phyloP scores from a whole-genome alignment of 2,113 vertebrate species.

The Boleophthalmus pectinirostris region DNA sequence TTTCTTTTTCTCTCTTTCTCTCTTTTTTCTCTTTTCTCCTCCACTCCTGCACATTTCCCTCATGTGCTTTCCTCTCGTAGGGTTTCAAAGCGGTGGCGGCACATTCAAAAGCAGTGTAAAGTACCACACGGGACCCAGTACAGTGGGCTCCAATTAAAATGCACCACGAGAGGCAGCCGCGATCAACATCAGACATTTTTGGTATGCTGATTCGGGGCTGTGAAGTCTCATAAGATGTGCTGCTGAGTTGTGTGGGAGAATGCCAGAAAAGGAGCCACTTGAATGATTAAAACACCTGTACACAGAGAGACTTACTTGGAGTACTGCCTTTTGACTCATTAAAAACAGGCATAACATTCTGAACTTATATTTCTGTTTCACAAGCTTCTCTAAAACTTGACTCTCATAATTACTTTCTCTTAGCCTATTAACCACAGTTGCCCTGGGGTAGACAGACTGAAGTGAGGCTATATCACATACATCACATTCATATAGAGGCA shows the following conservation, averaged over 20 bases:
- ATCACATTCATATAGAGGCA: no score
- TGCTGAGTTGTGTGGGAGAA: constrained; percentile 25
- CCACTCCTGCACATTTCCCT: constrained; percentile 20
- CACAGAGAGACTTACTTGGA: constrained; percentile 2
- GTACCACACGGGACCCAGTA: constrained; percentile 32
- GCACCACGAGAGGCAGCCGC: constrained; percentile 4
- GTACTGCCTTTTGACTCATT: not conserved
- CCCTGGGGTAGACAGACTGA: no score
- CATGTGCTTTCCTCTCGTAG: constrained; percentile 34
- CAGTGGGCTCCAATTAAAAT: constrained; percentile 47
- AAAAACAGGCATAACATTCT: not conserved
- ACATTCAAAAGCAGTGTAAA: constrained; percentile 42
- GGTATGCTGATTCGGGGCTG: constrained; percentile 23
- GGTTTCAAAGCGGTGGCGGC: constrained; percentile 20
- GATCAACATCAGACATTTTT: constrained; percentile 40
- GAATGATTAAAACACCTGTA: constrained; percentile 34
- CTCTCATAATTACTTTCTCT: no score
- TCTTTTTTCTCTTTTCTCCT: constrained; percentile 25
- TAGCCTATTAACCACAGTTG: no score
- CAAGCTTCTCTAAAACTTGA: not conserved
- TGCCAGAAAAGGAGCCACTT: constrained; percentile 28
- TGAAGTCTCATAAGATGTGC: constrained; percentile 22
- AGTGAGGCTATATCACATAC: no score
- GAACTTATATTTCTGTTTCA: not conserved
- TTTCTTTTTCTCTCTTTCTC: no score